Percentiles rank a stretch among this genome's conserved stretches.
Conservation (phyloP, 2,113 vertebrate genomes). For the Azemiops feae region DNA sequence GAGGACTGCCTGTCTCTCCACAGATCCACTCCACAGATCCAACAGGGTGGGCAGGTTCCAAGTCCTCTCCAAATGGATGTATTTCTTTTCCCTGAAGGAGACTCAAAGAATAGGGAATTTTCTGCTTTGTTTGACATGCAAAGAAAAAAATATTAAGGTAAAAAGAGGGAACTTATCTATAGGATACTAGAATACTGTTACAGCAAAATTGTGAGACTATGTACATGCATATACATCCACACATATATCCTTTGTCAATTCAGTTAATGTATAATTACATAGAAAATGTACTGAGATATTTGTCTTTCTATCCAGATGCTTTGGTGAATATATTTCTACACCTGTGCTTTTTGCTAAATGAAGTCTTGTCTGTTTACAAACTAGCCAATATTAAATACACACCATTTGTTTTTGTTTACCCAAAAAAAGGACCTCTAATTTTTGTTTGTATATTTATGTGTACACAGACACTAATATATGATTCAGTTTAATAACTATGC, state of each 20-base stretch:
- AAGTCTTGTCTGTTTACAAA: background rate
- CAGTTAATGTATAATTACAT: background rate
- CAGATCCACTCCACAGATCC: background rate
- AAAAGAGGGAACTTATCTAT: background rate
- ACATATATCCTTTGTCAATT: background rate
- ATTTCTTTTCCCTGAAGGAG: background rate
- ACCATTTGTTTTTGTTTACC: slow-evolving; percentile 4
- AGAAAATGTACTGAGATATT: background rate
- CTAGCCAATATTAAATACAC: background rate
- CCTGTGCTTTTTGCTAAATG: background rate
- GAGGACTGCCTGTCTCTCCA: background rate
- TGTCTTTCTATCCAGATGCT: background rate
- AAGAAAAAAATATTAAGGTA: background rate
- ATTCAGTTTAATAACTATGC: slow-evolving; percentile 72
- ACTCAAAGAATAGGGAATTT: background rate
- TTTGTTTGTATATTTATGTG: slow-evolving; percentile 37
- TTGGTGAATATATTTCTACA: background rate
- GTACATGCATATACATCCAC: background rate
- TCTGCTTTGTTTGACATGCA: background rate
- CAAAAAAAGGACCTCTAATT: background rate
- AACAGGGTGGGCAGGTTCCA: background rate
- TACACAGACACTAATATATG: slow-evolving; percentile 26
- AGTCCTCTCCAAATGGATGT: background rate
- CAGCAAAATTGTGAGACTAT: background rate
- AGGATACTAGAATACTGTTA: background rate